phyloP scores from a whole-genome alignment of 2,888 invertebrate genomes.

The Nycteola revayana region DNA sequence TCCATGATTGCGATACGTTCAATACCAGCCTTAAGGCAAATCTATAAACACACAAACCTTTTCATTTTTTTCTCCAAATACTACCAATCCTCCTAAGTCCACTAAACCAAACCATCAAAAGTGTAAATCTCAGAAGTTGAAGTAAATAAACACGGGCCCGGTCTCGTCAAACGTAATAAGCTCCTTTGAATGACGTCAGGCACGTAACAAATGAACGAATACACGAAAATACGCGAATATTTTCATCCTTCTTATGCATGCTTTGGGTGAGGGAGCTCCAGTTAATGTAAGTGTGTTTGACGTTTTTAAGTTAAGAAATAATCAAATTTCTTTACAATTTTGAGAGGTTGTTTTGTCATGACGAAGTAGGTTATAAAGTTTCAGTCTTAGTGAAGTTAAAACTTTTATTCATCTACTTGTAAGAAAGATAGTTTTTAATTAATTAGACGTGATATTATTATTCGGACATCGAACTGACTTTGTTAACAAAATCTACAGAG shows the following conservation, averaged over 20 bases:
- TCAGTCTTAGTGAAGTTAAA: no score
- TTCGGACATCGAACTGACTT: no score
- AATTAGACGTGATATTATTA: no score
- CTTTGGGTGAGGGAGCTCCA: slow-evolving; percentile 20
- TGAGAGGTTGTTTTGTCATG: no score
- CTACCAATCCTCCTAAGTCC: slow-evolving; percentile 15
- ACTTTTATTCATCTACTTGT: no score
- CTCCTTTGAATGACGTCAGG: slow-evolving; percentile 53
- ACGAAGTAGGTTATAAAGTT: no score
- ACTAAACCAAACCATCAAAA: slow-evolving; percentile 22
- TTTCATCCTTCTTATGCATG: slow-evolving; percentile 31
- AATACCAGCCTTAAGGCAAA: background rate
- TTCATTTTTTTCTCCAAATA: slow-evolving; percentile 4
- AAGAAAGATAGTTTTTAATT: no score
- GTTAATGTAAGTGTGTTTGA: slow-evolving; percentile 10
- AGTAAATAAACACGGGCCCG: slow-evolving; percentile 34
- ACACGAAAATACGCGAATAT: slow-evolving; percentile 42
- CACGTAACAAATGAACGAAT: slow-evolving; percentile 50
- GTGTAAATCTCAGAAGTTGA: slow-evolving; percentile 29
- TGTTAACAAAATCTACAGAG: no score
- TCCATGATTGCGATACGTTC: no score
- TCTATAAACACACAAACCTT: slow-evolving; percentile 1
- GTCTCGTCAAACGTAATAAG: slow-evolving; percentile 53
- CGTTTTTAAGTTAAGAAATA: no score
- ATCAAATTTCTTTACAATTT: no score